phyloP scores from a whole-genome alignment of 2,888 invertebrate genomes.

The Trichopria drosophilae region DNA sequence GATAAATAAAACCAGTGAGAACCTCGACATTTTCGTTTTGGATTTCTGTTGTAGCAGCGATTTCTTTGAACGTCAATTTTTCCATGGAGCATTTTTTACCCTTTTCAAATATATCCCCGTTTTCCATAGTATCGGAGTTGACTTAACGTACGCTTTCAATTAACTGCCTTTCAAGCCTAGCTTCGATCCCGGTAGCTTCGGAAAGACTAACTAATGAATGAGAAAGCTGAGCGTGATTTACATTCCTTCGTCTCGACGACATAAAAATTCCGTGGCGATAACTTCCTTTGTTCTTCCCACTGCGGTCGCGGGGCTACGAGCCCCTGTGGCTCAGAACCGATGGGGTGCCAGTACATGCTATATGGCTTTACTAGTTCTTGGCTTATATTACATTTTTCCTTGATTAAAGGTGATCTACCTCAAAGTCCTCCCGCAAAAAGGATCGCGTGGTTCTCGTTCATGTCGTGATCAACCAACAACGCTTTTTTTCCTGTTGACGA shows the following conservation, averaged over 20 bases:
- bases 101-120: no score
- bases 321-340: conserved; percentile 64
- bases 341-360: conserved; percentile 65
- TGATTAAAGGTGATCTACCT: conserved; percentile 49
- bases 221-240: conserved; percentile 48
- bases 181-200: neutral
- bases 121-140: no score
- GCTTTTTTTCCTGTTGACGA: no score
- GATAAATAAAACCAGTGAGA: no score
- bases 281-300: conserved; percentile 57
- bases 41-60: no score
- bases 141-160: conserved; percentile 13
- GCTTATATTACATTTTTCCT: conserved; percentile 53
- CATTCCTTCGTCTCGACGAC: conserved; percentile 54
- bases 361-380: conserved; percentile 56
- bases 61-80: no score
- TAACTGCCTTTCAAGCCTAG: conserved; percentile 10
- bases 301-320: conserved; percentile 56
- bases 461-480: no score
- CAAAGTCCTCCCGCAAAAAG: conserved; percentile 10
- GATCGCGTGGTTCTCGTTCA: no score
- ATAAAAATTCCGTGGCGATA: conserved; percentile 57
- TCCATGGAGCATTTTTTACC: no score
- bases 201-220: conserved; percentile 9
- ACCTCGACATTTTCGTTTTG: no score